These are phyloP conservation scores for Caenorhabditis sp. DNA, from an alignment of 2,888 invertebrate species.

Conservation along the genomic window DNA sequence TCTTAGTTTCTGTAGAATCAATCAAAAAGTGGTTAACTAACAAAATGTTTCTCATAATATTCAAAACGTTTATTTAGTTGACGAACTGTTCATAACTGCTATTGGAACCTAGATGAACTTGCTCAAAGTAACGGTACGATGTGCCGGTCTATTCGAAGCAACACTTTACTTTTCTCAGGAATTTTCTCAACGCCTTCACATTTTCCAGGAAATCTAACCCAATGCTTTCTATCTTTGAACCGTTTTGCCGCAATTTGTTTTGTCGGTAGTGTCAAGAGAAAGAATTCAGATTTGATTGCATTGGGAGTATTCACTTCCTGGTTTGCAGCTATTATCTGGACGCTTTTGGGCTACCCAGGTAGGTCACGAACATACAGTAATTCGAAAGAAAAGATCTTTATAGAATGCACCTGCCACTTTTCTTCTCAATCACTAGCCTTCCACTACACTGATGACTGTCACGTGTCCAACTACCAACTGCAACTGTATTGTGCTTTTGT, in stretches of 20 bases:
- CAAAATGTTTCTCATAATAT: too few species aligned
- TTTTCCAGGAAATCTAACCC: slow-evolving; percentile 37
- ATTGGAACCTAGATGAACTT: too few species aligned
- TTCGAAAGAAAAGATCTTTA: neutral
- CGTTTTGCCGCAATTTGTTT: slow-evolving; percentile 54
- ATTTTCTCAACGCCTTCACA: too few species aligned
- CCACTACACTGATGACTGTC: slow-evolving; percentile 36
- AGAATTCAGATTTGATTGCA: slow-evolving; percentile 46
- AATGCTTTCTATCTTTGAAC: slow-evolving; percentile 49
- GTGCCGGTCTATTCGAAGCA: too few species aligned
- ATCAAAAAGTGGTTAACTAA: too few species aligned
- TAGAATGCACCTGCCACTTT: slow-evolving; percentile 55
- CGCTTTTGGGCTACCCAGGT: slow-evolving; percentile 51
- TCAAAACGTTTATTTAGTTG: too few species aligned
- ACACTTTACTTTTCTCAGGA: too few species aligned
- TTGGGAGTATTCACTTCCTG: slow-evolving; percentile 47
- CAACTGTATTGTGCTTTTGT: slow-evolving; percentile 57
- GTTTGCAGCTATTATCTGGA: slow-evolving; percentile 53
- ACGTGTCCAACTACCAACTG: slow-evolving; percentile 50
- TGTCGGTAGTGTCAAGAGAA: slow-evolving; percentile 32
- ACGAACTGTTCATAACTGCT: too few species aligned
- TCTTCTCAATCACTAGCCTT: slow-evolving; percentile 33
- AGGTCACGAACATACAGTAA: neutral
- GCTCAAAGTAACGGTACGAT: too few species aligned
- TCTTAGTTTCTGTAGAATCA: too few species aligned